Conservation (phyloP, 2,113 vertebrate genomes). For the Chloropsis cyanopogon region DNA sequence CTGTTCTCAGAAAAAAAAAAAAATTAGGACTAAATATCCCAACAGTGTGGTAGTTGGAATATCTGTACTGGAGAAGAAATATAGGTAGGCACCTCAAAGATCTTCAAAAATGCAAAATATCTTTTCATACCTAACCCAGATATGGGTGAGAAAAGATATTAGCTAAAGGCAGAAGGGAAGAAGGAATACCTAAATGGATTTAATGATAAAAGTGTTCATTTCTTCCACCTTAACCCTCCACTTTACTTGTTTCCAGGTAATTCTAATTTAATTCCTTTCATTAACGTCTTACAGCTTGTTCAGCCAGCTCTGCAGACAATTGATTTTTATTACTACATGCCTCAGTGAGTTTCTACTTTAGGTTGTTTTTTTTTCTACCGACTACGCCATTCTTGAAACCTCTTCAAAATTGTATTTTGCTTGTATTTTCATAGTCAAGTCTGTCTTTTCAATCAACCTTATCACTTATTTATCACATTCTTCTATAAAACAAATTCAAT, state of each 20-base stretch:
- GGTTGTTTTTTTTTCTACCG: neutral
- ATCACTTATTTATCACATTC: neutral
- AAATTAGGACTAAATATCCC: neutral
- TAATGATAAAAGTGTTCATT: neutral
- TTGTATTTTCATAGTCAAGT: neutral
- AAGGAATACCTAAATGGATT: neutral
- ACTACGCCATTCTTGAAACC: neutral
- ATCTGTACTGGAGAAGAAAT: neutral
- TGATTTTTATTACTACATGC: conserved; percentile 39
- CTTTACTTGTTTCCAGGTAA: conserved; percentile 34
- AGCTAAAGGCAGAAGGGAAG: neutral
- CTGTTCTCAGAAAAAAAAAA: neutral
- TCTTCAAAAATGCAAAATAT: neutral
- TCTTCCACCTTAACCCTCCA: neutral
- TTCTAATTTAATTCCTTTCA: conserved; percentile 53
- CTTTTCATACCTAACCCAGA: neutral
- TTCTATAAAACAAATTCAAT: neutral
- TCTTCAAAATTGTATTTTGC: neutral
- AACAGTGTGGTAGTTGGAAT: neutral
- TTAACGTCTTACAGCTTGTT: conserved; percentile 49
- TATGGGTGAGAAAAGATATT: neutral
- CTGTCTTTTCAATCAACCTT: neutral
- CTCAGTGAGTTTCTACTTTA: neutral
- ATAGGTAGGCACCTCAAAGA: neutral
- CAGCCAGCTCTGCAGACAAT: conserved; percentile 48